phyloP scores from a whole-genome alignment of 1,140 invertebrate species.

The Eupristina koningsbergeri region DNA sequence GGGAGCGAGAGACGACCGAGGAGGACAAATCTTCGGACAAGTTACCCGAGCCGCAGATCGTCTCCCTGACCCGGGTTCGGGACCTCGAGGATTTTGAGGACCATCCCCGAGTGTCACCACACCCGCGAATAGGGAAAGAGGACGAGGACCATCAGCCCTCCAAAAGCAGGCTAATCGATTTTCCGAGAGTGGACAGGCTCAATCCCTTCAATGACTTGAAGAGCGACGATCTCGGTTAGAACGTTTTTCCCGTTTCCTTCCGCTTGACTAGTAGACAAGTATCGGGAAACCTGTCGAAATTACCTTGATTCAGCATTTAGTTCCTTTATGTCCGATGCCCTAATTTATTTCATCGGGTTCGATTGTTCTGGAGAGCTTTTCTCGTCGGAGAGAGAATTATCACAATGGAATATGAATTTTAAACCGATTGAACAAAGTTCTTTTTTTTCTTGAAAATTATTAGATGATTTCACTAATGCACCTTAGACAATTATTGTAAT shows the following conservation, averaged over 20 bases:
- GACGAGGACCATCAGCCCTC: neutral
- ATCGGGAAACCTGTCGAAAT: neutral
- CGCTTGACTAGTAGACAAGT: neutral
- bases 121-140: neutral
- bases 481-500: no score
- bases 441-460: no score
- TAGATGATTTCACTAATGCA: no score
- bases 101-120: constrained; percentile 35
- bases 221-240: constrained; percentile 33
- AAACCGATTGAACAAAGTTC: no score
- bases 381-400: no score
- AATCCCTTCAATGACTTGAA: constrained; percentile 43
- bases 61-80: constrained; percentile 46
- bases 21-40: constrained; percentile 51
- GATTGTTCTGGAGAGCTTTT: neutral
- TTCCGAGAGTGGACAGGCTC: neutral
- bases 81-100: neutral
- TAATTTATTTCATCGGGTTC: neutral
- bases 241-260: neutral
- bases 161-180: neutral
- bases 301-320: neutral
- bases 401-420: no score
- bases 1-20: constrained; percentile 30
- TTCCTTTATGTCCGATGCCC: neutral
- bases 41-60: constrained; percentile 59